Percentiles rank a stretch among this genome's conserved stretches.
These are phyloP conservation scores for Anagrus nilaparvatae DNA, from an alignment of 1,140 invertebrate species.

Conservation along the genomic window DNA sequence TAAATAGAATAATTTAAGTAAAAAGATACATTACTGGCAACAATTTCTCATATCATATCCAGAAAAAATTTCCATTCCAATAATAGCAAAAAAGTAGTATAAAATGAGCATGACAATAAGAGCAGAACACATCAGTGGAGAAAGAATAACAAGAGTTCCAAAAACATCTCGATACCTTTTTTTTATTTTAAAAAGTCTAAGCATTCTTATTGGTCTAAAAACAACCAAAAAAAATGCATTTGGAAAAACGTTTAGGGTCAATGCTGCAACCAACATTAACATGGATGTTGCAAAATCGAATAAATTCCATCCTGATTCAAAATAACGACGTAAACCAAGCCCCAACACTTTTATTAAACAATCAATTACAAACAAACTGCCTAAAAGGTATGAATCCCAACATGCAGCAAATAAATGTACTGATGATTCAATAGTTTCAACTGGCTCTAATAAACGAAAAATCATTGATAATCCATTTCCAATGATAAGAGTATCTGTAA, in stretches of 20 bases:
- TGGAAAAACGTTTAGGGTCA: conserved; percentile 53
- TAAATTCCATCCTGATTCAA: conserved; percentile 77
- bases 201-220: conserved; percentile 55
- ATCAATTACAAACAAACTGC: conserved; percentile 60
- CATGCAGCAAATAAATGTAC: conserved; percentile 54
- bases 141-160: conserved; percentile 74
- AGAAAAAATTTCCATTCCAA: conserved; percentile 84
- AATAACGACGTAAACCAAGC: conserved; percentile 59
- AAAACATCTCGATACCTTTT: conserved; percentile 82
- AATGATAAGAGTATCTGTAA: conserved; percentile 54
- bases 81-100: conserved; percentile 85
- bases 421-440: conserved; percentile 44
- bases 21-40: conserved; percentile 62
- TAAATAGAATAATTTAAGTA: no score
- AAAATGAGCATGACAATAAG: conserved; percentile 75
- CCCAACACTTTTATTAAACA: conserved; percentile 65
- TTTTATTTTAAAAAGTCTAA: conserved; percentile 71
- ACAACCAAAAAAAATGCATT: conserved; percentile 64
- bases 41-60: conserved; percentile 69
- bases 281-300: conserved; percentile 72
- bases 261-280: conserved; percentile 54
- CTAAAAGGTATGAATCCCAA: conserved; percentile 66
- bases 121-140: conserved; percentile 65
- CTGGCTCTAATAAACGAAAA: conserved; percentile 42
- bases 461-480: conserved; percentile 62